Evolutionary conservation across 2,113 vertebrate genomes (phyloP), one percentile per base, ranked within the genome.

Genomic region (Gyps fulvus): DNA sequence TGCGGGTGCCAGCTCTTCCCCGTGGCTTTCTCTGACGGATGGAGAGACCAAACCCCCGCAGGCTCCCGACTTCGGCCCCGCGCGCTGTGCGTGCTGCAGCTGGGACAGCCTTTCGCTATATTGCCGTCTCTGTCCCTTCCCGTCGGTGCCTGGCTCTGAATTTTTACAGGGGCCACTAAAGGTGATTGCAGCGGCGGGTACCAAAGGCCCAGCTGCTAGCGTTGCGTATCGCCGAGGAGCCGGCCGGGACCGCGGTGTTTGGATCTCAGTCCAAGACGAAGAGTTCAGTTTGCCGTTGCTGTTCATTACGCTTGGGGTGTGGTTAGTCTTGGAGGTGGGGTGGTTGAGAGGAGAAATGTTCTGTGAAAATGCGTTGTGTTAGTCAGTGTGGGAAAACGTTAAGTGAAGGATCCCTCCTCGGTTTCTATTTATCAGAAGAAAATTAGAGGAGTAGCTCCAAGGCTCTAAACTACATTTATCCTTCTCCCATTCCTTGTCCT

Each of bases 61-160:
- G 93, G 88, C 93, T 97, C 85, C 94, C 21, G 94, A 29, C 96
- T 94, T 96, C 38, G 78, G 93, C 97, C 87, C 84, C 22, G 40
- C 25, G n/a, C n/a, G 36, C 81, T 89, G 77, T 72, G 67, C 49
- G 15, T 42, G 88, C 65, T 83, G 95, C 32, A 52, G 72, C 95
- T 78, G 85, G 90, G 66, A 76, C 93, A 52, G 72, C 40, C 8
- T 95, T 86, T 32, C 47, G 63, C 38, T 85, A 43, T 72, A 2
- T 1, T 21, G 47, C 19, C 40, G 36, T 36, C 66, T 95, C 91
- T 89, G 92, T 92, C 73, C 74, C 89, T 82, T 72, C 52, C 55
- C 61, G 5, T n/a, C 36, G 34, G 43, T 63, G 58, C 83, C n/a
- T 22, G 79, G 57, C 76, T 95, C 88, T 74, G 55, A 18, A 67